Evolutionary conservation across 1,140 invertebrate genomes (phyloP), one percentile per base, ranked within the genome.

Genomic region (Sinonovacula constricta): DNA sequence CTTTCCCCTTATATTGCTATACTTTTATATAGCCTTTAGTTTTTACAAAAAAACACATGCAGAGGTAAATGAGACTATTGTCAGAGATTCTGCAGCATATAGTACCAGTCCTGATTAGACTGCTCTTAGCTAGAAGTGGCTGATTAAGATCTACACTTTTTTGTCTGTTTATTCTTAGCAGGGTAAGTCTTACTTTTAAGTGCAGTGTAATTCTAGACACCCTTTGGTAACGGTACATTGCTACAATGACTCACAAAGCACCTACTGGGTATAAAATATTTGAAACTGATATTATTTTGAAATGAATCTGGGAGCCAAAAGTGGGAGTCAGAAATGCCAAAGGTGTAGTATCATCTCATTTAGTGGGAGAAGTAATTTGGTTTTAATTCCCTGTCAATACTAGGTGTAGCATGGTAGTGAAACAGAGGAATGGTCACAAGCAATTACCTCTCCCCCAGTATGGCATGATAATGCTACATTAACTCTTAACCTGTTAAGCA

Each of bases 271-370:
- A 51, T 60, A 26, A 33, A n/a, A 33, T 62, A 74, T 66, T 65
- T 76, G 60, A 59, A 59, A 76, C 62, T 56, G 63, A 76, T 76
- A 66, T 76, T 76, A 76, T 57, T 57, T 59, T 31, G 14, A 30
- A 53, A 65, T 76, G 15, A 67, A 76, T 76, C 72, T 67, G 26
- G 49, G n/a, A n/a, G n/a, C n/a, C n/a, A n/a, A n/a, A 59, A 57
- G 33, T 65, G 62, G 26, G 7, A 65, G 59, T 76, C 72, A 66
- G 39, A 76, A 67, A 59, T 59, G 62, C 53, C 72, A 66, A 33
- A 66, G n/a, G 56, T 26, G 34, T 45, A 22, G 39, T 22, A 67
- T 65, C 63, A 59, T 76, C 28, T 34, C 59, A 53, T 54, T 33
- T 65, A 45, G n/a, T 45, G 18, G 7, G 7, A 7, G 18, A 45